Evolutionary conservation across 1,140 invertebrate species (phyloP).

Genomic region (Trypoxylus dichotomus): DNA sequence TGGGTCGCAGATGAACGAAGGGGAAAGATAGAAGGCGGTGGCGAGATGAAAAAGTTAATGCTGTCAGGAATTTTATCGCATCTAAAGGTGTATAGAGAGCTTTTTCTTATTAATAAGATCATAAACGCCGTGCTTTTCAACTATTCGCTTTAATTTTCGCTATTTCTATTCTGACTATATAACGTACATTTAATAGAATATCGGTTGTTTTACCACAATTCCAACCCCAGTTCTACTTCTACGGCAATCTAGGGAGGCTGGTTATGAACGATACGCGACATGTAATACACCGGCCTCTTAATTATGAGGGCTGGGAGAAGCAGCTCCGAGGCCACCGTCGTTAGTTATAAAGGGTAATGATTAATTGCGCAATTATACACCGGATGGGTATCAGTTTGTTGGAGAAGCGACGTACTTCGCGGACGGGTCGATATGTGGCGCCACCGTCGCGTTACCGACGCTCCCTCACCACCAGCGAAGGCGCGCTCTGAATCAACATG

Average conservation of each 20-base stretch:
- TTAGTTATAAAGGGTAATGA: slow-evolving; percentile 29
- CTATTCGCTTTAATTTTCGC: too few species aligned
- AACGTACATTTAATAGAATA: too few species aligned
- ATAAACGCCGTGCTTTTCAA: too few species aligned
- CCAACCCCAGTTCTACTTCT: too few species aligned
- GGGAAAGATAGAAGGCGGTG: not conserved
- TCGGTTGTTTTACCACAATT: too few species aligned
- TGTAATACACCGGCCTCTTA: slow-evolving; percentile 3
- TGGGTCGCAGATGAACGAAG: not conserved
- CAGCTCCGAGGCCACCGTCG: not conserved
- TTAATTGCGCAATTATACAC: slow-evolving; percentile 29
- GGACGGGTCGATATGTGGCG: not conserved
- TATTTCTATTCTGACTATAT: too few species aligned
- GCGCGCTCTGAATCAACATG: too few species aligned
- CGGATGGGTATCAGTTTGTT: slow-evolving; percentile 21
- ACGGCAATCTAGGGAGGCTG: not conserved
- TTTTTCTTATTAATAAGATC: too few species aligned
- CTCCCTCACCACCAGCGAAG: not conserved
- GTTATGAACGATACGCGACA: not conserved
- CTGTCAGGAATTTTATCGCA: not conserved
- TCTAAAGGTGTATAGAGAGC: not conserved
- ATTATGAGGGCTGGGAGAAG: not conserved
- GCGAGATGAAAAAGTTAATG: not conserved
- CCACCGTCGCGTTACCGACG: not conserved
- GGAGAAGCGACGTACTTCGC: not conserved